Conservation (phyloP, 2,113 vertebrate genomes). For the Callipepla californica region DNA sequence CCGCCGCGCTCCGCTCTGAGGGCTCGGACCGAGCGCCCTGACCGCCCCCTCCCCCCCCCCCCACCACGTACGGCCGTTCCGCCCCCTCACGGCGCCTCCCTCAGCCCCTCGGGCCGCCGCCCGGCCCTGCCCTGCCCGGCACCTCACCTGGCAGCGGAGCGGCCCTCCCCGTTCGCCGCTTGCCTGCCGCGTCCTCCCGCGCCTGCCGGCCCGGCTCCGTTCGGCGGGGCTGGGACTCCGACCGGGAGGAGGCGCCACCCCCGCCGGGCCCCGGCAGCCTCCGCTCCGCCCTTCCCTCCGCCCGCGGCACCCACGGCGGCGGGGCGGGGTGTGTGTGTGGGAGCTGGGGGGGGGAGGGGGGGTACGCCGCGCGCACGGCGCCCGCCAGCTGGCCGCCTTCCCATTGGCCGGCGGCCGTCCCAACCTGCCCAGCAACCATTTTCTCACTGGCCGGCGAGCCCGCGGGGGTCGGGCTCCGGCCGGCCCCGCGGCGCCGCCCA, state of each 20-base stretch:
- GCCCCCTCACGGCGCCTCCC: neutral
- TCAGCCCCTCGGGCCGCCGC: no score
- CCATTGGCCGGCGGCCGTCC: conserved; percentile 17
- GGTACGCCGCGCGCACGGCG: neutral
- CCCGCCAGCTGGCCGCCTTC: neutral
- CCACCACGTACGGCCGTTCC: neutral
- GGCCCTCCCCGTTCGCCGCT: no score
- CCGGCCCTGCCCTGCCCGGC: neutral
- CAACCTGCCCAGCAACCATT: conserved; percentile 69
- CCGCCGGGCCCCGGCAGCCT: conserved; percentile 17
- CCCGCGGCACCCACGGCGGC: neutral
- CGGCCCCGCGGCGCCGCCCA: rapidly evolving
- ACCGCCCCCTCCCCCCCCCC: neutral
- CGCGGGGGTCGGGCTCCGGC: neutral
- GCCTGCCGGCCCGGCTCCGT: neutral
- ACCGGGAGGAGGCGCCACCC: conserved; percentile 9
- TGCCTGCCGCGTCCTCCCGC: no score
- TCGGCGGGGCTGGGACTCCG: conserved; percentile 1
- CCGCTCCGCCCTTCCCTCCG: conserved; percentile 1
- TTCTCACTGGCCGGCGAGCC: conserved; percentile 27
- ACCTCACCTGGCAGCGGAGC: neutral
- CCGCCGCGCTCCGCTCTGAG: neutral
- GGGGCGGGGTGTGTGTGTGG: no score
- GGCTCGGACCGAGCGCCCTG: no score
- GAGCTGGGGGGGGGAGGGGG: no score